phyloP scores from a whole-genome alignment of 2,797 vertebrate genomes.

The Gorsachius magnificus region DNA sequence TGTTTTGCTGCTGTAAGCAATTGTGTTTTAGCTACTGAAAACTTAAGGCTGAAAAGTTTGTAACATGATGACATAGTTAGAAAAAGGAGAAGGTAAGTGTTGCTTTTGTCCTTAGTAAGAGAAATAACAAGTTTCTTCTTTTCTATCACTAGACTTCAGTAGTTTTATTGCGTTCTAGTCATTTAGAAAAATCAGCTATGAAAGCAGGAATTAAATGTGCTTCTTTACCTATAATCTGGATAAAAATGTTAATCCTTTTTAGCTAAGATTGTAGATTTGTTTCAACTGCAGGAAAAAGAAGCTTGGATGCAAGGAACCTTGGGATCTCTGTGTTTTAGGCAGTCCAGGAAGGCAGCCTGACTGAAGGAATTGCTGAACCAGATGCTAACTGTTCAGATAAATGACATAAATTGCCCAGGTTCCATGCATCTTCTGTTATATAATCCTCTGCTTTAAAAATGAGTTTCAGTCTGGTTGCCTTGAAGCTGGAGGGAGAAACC shows the following conservation, averaged over 20 bases:
- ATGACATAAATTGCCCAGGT: not conserved
- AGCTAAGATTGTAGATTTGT: not conserved
- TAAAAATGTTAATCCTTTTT: not conserved
- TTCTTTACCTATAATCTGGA: not conserved
- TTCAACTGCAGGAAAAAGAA: not conserved
- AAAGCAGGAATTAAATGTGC: not conserved
- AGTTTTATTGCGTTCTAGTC: not conserved
- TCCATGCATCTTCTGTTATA: not conserved
- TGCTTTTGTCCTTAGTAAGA: not conserved
- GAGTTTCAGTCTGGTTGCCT: not conserved
- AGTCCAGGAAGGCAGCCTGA: not conserved
- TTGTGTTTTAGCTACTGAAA: not conserved
- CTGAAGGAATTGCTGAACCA: not conserved
- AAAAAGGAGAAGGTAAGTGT: not conserved
- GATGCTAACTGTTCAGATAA: not conserved
- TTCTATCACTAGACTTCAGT: not conserved
- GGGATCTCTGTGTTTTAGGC: not conserved
- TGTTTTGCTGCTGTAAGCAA: not conserved
- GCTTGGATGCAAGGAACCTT: not conserved
- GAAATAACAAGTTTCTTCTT: not conserved
- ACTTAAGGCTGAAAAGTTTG: not conserved
- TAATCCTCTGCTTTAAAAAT: not conserved
- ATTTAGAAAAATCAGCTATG: not conserved
- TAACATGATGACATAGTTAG: not conserved
- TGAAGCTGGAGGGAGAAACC: not conserved